Percentiles rank a stretch among this genome's conserved stretches.
Conservation (phyloP, 2,888 invertebrate genomes). For the Pandemis corylana region DNA sequence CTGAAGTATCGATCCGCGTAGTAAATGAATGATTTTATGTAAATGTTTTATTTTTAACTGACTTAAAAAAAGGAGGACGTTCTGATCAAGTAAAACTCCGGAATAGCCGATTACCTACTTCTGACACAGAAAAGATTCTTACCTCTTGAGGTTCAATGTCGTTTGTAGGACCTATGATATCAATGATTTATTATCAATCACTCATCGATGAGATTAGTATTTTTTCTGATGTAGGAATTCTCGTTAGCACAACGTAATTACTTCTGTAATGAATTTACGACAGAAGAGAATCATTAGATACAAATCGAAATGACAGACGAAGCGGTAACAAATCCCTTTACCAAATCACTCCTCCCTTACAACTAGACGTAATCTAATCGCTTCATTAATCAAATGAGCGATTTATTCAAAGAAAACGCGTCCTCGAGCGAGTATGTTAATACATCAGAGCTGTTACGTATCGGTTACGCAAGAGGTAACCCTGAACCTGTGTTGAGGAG, state of each 20-base stretch:
- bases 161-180: too few species aligned
- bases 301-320: background rate
- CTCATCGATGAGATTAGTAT: too few species aligned
- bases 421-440: conserved; percentile 32
- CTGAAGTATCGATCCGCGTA: background rate
- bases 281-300: background rate
- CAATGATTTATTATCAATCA: too few species aligned
- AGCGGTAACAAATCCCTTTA: background rate
- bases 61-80: too few species aligned
- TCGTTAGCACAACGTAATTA: too few species aligned
- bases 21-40: background rate
- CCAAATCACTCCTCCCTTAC: conserved; percentile 5
- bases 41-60: too few species aligned
- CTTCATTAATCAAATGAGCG: conserved; percentile 29
- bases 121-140: too few species aligned
- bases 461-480: conserved; percentile 60
- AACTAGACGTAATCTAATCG: conserved; percentile 31
- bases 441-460: conserved; percentile 58
- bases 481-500: conserved; percentile 67
- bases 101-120: too few species aligned
- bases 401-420: conserved; percentile 37
- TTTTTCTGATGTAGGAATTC: too few species aligned
- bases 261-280: background rate
- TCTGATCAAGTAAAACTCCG: too few species aligned
- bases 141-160: too few species aligned